These are phyloP conservation scores for Syndactyla subalaris DNA, from an alignment of 2,797 vertebrate genomes.

Conservation along the genomic window DNA sequence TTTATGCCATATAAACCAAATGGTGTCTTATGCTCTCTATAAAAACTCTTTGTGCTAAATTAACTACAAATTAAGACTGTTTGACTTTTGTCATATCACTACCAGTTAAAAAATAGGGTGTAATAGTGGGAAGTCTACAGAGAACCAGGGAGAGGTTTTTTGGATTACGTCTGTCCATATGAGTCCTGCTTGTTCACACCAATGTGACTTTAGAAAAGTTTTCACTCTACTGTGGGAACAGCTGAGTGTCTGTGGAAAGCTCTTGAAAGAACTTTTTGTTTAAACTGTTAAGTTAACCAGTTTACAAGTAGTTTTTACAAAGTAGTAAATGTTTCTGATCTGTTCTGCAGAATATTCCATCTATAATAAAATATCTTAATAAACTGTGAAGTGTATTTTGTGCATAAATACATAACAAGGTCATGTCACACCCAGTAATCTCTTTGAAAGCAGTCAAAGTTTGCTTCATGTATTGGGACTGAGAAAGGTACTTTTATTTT, in stretches of 20 bases:
- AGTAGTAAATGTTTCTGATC: conserved; percentile 10
- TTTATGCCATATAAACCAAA: not conserved
- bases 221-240: not conserved
- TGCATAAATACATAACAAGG: not conserved
- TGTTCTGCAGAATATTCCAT: not conserved
- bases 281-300: not conserved
- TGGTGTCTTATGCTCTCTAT: not conserved
- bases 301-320: not conserved
- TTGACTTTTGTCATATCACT: not conserved
- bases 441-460: not conserved
- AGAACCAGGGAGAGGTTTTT: not conserved
- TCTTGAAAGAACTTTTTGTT: not conserved
- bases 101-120: not conserved
- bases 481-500: not conserved
- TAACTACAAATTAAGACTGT: not conserved
- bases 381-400: not conserved
- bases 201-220: not conserved
- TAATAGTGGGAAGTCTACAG: not conserved
- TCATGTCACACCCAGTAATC: not conserved
- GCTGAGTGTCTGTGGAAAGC: not conserved
- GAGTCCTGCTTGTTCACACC: not conserved
- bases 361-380: not conserved
- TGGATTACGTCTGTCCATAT: not conserved
- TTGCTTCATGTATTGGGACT: not conserved
- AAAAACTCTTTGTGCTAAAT: not conserved